These are phyloP conservation scores for Odontomachus brunneus DNA, from an alignment of 1,140 invertebrate genomes.

Conservation along the genomic window DNA sequence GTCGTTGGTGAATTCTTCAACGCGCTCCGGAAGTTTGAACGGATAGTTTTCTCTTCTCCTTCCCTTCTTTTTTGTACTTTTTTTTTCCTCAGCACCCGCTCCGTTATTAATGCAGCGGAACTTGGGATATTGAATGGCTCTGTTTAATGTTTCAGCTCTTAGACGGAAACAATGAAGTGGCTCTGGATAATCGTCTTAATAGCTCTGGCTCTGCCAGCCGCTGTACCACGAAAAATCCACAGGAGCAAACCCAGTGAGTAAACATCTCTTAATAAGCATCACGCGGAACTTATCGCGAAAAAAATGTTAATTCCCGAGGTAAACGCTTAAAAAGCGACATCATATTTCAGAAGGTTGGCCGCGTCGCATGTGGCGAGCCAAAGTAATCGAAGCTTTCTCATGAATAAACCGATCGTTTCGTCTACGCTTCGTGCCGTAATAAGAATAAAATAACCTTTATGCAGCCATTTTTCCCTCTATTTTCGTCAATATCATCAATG, in stretches of 20 bases:
- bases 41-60: not conserved
- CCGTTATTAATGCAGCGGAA: not conserved
- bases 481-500: too few species aligned
- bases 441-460: too few species aligned
- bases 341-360: too few species aligned
- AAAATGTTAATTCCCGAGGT: not conserved
- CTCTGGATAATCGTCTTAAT: slow-evolving; percentile 78
- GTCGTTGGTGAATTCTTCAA: not conserved
- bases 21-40: not conserved
- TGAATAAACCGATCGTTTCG: too few species aligned
- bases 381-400: too few species aligned
- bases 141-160: slow-evolving; percentile 71
- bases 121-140: not conserved
- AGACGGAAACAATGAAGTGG: slow-evolving; percentile 75
- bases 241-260: slow-evolving; percentile 79
- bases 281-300: not conserved
- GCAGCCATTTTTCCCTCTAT: too few species aligned
- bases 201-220: slow-evolving; percentile 75
- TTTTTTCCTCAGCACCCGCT: not conserved
- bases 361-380: too few species aligned
- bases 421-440: too few species aligned
- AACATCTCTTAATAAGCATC: not conserved
- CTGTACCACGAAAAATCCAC: slow-evolving; percentile 77
- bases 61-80: not conserved
- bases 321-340: not conserved